A percentile compares a stretch with the other conserved stretches of the same genome.
Conservation (phyloP, 2,797 vertebrate genomes). For the Acropternis orthonyx region DNA sequence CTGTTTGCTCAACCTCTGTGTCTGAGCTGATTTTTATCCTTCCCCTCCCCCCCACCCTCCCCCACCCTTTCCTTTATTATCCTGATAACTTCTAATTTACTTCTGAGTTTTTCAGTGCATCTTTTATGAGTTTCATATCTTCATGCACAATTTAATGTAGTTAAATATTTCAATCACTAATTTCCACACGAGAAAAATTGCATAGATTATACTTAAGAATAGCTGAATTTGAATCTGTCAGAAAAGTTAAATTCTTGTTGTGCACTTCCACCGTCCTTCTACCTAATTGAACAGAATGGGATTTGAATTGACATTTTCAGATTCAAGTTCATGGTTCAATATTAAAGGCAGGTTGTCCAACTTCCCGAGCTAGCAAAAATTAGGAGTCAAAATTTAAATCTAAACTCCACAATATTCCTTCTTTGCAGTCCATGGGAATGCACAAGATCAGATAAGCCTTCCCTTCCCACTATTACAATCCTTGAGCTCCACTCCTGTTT, state of each 20-base stretch:
- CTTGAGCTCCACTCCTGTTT: not conserved
- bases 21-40: not conserved
- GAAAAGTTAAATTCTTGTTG: not conserved
- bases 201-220: not conserved
- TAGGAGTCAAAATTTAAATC: not conserved
- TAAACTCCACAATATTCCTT: not conserved
- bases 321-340: not conserved
- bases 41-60: not conserved
- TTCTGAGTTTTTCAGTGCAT: not conserved
- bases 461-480: not conserved
- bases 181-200: not conserved
- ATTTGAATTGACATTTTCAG: not conserved
- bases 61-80: not conserved
- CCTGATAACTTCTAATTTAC: not conserved
- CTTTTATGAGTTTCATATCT: not conserved
- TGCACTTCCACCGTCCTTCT: not conserved
- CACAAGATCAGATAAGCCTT: not conserved
- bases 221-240: not conserved
- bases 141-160: not conserved
- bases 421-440: not conserved
- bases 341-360: not conserved
- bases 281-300: not conserved
- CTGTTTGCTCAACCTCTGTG: not conserved
- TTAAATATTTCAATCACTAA: not conserved
- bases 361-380: not conserved